These are phyloP conservation scores for Tupiocoris notatus DNA, from an alignment of 2,888 invertebrate species.

Conservation along the genomic window DNA sequence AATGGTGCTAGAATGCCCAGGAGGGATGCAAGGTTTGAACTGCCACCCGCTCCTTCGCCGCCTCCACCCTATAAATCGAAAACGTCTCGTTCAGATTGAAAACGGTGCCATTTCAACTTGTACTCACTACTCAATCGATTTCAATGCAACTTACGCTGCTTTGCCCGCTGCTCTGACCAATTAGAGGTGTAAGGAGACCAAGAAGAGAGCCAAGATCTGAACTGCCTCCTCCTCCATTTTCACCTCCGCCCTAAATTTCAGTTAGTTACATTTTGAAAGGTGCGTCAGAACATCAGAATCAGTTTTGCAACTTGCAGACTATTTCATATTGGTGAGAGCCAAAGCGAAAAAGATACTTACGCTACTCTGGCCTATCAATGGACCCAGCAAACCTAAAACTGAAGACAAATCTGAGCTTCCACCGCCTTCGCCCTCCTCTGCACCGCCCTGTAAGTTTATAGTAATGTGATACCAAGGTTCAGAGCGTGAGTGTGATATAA, in stretches of 20 bases:
- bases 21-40: slow-evolving; percentile 37
- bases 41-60: slow-evolving; percentile 20
- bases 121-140: too few species aligned
- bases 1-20: slow-evolving; percentile 37
- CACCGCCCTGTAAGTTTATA: slow-evolving; percentile 34
- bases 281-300: too few species aligned
- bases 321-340: too few species aligned
- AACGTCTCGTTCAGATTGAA: too few species aligned
- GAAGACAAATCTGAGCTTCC: slow-evolving; percentile 45
- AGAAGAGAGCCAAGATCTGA: slow-evolving; percentile 46
- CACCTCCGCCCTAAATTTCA: slow-evolving; percentile 11
- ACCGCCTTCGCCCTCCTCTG: slow-evolving; percentile 41
- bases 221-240: slow-evolving; percentile 46
- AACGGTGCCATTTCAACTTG: too few species aligned
- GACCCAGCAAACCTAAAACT: slow-evolving; percentile 43
- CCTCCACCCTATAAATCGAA: slow-evolving; percentile 32
- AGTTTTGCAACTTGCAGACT: too few species aligned
- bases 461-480: too few species aligned
- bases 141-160: not conserved
- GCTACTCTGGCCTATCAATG: slow-evolving; percentile 48
- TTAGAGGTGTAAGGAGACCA: slow-evolving; percentile 44
- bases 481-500: too few species aligned
- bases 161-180: slow-evolving; percentile 46
- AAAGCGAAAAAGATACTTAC: too few species aligned
- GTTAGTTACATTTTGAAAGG: too few species aligned